A percentile compares a stretch with the other conserved stretches of the same genome.
Evolutionary conservation across 2,888 invertebrate genomes (phyloP).

Genomic region (Panzeria rudis): DNA sequence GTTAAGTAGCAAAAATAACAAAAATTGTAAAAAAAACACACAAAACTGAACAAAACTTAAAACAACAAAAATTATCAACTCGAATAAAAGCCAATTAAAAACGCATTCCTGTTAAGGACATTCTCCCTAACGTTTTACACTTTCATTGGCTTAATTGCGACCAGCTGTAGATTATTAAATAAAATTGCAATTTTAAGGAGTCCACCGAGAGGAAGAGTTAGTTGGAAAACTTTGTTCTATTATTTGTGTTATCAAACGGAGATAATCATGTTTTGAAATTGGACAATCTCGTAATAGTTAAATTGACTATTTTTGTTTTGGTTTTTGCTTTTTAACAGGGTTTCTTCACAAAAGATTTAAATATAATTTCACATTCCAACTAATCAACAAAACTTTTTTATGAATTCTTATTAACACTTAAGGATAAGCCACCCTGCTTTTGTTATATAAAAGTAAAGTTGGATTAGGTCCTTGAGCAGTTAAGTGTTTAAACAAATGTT

Average conservation of each 20-base stretch:
- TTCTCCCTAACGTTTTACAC: constrained; percentile 4
- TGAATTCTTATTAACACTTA: background rate
- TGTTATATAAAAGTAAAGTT: background rate
- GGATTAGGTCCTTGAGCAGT: constrained; percentile 6
- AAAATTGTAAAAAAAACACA: constrained; percentile 4
- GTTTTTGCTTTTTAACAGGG: background rate
- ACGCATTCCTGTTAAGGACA: constrained; percentile 56
- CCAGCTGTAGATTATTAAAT: constrained; percentile 50
- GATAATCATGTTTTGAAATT: constrained; percentile 38
- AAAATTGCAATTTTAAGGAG: constrained; percentile 18
- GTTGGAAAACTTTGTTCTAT: background rate
- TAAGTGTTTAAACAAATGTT: constrained; percentile 63
- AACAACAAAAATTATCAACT: constrained; percentile 68
- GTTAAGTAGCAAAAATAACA: constrained; percentile 23
- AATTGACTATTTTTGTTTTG: constrained; percentile 3
- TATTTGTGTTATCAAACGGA: constrained; percentile 17
- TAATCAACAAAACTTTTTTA: background rate
- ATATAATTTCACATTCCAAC: background rate
- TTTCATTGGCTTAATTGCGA: constrained; percentile 34
- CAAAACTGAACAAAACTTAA: constrained; percentile 47
- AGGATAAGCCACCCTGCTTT: background rate
- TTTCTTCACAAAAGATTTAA: background rate
- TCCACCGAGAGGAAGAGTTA: background rate
- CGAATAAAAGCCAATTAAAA: constrained; percentile 70
- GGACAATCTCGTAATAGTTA: constrained; percentile 4